Conservation (phyloP, 2,888 invertebrate genomes). For the Scaeva pyrastri region DNA sequence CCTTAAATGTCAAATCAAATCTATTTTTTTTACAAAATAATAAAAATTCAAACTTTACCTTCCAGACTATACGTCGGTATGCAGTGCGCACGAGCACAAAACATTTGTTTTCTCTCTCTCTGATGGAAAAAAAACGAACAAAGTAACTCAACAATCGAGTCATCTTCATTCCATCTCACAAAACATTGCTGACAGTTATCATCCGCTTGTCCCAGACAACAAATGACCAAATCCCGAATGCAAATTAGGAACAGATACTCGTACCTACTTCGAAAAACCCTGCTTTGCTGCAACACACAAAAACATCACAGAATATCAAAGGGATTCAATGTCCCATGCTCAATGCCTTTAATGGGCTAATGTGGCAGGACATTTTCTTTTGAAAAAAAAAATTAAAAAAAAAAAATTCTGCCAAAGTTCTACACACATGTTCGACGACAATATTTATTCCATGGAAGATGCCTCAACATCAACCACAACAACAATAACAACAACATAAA, state of each 20-base stretch:
- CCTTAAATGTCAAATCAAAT: too few relatives aligned
- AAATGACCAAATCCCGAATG: conserved; percentile 73
- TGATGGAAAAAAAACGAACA: not conserved
- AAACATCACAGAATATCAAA: conserved; percentile 11
- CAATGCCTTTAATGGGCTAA: conserved; percentile 70
- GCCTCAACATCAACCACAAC: conserved; percentile 31
- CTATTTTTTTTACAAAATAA: too few relatives aligned
- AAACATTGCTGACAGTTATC: conserved; percentile 67
- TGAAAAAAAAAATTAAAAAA: conserved; percentile 52
- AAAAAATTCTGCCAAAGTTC: conserved; percentile 60
- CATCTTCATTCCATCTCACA: conserved; percentile 65
- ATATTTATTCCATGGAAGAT: conserved; percentile 65
- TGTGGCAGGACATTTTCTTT: conserved; percentile 73
- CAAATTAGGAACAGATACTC: conserved; percentile 58
- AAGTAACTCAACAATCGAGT: conserved; percentile 50
- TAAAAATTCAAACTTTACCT: not conserved
- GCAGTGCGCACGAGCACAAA: not conserved
- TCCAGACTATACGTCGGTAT: not conserved
- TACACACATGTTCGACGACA: conserved; percentile 65
- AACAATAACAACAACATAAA: conserved; percentile 7
- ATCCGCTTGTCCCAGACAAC: conserved; percentile 71
- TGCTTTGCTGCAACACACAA: conserved; percentile 13
- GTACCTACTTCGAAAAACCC: not conserved
- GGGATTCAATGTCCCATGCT: conserved; percentile 54
- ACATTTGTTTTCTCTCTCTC: not conserved